A percentile compares a stretch with the other conserved stretches of the same genome.
Conservation (phyloP, 2,113 vertebrate species). For the Chaetops frenatus region DNA sequence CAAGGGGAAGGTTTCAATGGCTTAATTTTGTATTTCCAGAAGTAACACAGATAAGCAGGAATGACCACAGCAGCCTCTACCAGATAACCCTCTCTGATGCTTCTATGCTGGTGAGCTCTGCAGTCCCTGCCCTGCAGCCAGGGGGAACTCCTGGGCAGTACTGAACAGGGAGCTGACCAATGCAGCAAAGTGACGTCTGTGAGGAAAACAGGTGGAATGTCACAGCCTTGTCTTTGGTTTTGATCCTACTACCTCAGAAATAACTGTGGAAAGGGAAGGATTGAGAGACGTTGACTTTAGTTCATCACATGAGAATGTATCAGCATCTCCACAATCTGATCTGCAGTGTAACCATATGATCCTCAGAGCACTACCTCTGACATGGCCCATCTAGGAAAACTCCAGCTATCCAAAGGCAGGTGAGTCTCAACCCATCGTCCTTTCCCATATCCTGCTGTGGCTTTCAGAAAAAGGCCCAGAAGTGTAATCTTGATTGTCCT, state of each 20-base stretch:
- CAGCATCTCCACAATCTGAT: neutral
- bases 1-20: neutral
- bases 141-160: neutral
- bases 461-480: neutral
- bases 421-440: neutral
- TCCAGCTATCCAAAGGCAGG: neutral
- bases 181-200: neutral
- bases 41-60: neutral
- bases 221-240: neutral
- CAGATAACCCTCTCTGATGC: neutral
- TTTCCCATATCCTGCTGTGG: neutral
- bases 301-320: fast-evolving
- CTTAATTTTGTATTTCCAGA: neutral
- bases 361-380: neutral
- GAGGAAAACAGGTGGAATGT: fast-evolving
- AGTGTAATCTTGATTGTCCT: neutral
- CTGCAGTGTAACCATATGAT: neutral
- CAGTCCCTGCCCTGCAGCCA: neutral
- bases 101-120: neutral
- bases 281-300: neutral
- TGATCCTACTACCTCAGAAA: neutral
- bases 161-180: neutral
- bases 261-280: neutral
- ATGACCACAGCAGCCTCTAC: neutral
- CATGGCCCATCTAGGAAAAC: neutral